Base-by-base conservation (phyloP, 2,888 invertebrate species). In the Drosophila engyochracea region DNA sequence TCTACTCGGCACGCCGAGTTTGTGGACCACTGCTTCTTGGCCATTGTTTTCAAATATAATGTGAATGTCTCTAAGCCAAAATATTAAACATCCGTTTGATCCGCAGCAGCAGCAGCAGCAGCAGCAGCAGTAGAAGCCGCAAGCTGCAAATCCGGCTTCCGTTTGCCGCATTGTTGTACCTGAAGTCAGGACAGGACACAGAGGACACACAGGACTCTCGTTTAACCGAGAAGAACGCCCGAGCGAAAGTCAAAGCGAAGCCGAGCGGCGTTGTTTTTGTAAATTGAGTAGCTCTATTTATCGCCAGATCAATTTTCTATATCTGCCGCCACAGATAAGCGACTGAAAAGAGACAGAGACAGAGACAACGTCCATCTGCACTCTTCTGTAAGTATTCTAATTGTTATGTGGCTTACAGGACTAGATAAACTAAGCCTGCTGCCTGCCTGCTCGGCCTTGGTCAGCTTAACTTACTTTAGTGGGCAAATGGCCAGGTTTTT, bases 1-100 rank as follows among this genome's bases (percentile, higher is more conserved):
- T 80, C 80, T 22, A 5, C 4, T n/a, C 30, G 22, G 31, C 28
- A 39, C 39, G 47, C 16, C 14, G 22, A 47, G 7, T 47, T 47
- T 47, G 47, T 28, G 39, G 63, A 58, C 49, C 63, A 16, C 31
- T 31, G 41, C 35, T 35, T 61, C 47, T 47, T 39, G 55, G 30
- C 62, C 64, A 77, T 89, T 91, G 91, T 91, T 91, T 90, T 84
- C 79, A 76, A 85, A 90, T 81, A 86, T 88, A 88, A 92, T 90
- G 91, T 85, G 88, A 91, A 92, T 90, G 91, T 91, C 91, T 91
- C 75, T 92, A 91, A 92, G 91, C 91, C 91, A 92, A 92, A 92
- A 91, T 91, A 92, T 91, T 91, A 91, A 76, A 89, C 89, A 88
- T 83, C 72, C 86, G 80, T 71, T 81, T 81, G 85, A 88, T 84